phyloP scores from a whole-genome alignment of 2,888 invertebrate species.

The Microctonus aethiopoides region DNA sequence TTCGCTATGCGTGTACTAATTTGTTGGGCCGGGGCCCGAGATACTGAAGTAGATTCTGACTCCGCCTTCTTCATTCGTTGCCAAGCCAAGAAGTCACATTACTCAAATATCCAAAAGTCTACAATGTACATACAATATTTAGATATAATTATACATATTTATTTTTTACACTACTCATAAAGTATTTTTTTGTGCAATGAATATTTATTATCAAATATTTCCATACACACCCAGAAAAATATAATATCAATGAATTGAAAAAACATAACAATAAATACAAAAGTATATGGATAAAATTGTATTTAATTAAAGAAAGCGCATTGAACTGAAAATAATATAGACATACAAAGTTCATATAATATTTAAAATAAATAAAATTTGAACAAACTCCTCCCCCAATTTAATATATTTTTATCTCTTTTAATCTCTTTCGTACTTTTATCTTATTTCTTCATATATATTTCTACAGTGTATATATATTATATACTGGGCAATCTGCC shows the following conservation, averaged over 20 bases:
- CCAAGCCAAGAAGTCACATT: slow-evolving; percentile 48
- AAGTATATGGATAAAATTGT: no score
- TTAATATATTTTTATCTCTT: background rate
- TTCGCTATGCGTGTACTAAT: slow-evolving; percentile 49
- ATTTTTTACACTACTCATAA: background rate
- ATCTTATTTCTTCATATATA: background rate
- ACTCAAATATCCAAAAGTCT: slow-evolving; percentile 29
- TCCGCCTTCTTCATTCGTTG: slow-evolving; percentile 45
- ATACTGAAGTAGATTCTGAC: slow-evolving; percentile 36
- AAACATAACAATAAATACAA: no score
- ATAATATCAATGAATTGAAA: no score
- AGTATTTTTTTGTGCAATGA: no score
- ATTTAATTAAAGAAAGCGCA: no score
- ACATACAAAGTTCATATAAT: background rate
- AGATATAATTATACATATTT: background rate
- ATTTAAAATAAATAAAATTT: no score
- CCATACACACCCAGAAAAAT: no score
- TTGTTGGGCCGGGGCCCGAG: slow-evolving; percentile 51
- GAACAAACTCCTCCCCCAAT: no score
- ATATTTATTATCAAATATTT: no score
- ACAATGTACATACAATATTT: background rate
- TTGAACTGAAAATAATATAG: background rate
- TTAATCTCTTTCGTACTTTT: background rate
- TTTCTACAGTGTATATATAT: background rate
- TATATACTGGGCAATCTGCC: background rate